phyloP scores from a whole-genome alignment of 2,888 invertebrate genomes.

The Stictocephala bisonia region DNA sequence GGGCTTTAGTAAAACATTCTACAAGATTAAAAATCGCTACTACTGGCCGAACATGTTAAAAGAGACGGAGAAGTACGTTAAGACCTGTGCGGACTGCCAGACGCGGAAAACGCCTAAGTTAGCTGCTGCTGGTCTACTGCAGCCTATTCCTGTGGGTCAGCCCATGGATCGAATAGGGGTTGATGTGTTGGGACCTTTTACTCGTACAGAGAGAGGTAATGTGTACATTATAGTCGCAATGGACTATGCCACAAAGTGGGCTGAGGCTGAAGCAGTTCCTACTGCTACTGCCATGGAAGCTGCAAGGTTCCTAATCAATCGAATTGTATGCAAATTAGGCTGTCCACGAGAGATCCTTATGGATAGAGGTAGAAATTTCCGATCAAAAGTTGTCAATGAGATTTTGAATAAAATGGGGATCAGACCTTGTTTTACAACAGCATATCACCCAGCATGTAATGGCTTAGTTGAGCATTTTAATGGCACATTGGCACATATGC shows the following conservation, averaged over 20 bases:
- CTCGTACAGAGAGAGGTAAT: not conserved
- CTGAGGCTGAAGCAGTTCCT: constrained; percentile 7
- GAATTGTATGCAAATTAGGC: constrained; percentile 8
- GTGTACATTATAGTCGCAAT: constrained; percentile 10
- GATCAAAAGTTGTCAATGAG: not conserved
- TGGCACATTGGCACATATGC: constrained; percentile 10
- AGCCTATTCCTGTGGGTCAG: constrained; percentile 9
- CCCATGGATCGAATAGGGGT: constrained; percentile 18
- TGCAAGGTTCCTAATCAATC: constrained; percentile 8
- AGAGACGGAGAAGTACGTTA: constrained; percentile 20
- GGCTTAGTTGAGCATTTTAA: constrained; percentile 22
- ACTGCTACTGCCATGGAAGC: not conserved
- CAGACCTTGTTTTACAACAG: constrained; percentile 11
- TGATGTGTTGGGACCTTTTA: constrained; percentile 15
- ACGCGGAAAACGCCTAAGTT: not conserved
- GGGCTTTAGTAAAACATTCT: constrained; percentile 11
- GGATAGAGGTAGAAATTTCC: constrained; percentile 4
- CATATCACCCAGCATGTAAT: constrained; percentile 16
- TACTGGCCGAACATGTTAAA: not conserved
- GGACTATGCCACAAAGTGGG: constrained; percentile 17
- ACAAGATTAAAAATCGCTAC: constrained; percentile 16
- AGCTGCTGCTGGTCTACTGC: constrained; percentile 2
- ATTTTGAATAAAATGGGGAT: constrained; percentile 1
- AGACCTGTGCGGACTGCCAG: constrained; percentile 17
- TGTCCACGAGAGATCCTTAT: not conserved